Percentiles rank a stretch among this genome's conserved stretches.
phyloP scores from a whole-genome alignment of 1,140 invertebrate genomes.

The Armadillidium nasatum region DNA sequence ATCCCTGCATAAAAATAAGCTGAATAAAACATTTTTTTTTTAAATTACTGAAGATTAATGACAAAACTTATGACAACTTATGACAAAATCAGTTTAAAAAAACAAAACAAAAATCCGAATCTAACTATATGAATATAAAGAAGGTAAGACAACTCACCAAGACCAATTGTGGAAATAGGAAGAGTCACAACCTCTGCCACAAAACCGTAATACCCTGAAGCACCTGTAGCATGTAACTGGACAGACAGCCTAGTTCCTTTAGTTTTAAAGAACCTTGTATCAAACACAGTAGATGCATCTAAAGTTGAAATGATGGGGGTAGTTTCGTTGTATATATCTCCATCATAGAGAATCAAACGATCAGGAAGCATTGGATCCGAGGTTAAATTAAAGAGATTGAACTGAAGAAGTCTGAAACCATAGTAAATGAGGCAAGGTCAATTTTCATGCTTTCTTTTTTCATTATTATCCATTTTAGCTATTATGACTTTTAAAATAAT shows the following conservation, averaged over 20 bases:
- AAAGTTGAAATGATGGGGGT: conserved; percentile 66
- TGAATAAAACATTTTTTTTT: too few relatives aligned
- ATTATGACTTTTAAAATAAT: too few relatives aligned
- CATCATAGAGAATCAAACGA: conserved; percentile 81
- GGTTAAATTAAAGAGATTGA: conserved; percentile 89
- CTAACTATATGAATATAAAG: neutral
- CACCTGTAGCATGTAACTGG: conserved; percentile 88
- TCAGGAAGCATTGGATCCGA: conserved; percentile 73
- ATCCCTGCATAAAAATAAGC: too few relatives aligned
- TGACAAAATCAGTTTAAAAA: conserved; percentile 9
- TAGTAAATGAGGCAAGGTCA: too few relatives aligned
- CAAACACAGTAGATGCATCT: conserved; percentile 60
- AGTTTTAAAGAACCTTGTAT: conserved; percentile 68
- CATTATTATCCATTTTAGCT: too few relatives aligned
- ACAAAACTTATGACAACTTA: conserved; percentile 46
- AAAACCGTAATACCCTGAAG: conserved; percentile 88
- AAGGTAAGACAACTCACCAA: conserved; percentile 60
- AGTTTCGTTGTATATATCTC: conserved; percentile 82
- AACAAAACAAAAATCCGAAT: conserved; percentile 14
- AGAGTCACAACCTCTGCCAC: conserved; percentile 94
- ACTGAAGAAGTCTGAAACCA: conserved; percentile 69
- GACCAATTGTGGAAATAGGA: conserved; percentile 82
- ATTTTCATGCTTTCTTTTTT: too few relatives aligned
- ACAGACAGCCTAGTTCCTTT: conserved; percentile 76
- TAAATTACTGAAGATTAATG: too few relatives aligned